Conservation (phyloP, 2,888 invertebrate genomes). For the Cyclophora albipunctata region DNA sequence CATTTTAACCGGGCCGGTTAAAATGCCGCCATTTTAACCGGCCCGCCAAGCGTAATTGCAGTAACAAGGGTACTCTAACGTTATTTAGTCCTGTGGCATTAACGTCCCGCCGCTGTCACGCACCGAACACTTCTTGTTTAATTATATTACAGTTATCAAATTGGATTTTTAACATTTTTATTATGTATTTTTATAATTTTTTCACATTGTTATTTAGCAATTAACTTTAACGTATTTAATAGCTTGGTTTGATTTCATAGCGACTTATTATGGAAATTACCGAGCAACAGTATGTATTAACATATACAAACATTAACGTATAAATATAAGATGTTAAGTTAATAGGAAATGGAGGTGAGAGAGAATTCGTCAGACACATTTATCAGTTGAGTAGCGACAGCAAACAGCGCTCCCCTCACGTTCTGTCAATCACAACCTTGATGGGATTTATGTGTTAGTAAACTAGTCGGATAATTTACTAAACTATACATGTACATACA, state of each 20-base stretch:
- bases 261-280: too few species aligned
- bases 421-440: background rate
- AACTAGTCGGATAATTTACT: background rate
- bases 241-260: too few species aligned
- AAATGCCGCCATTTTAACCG: slow-evolving; percentile 31
- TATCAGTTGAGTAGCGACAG: background rate
- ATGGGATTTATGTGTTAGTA: background rate
- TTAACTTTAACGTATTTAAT: too few species aligned
- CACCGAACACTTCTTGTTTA: slow-evolving; percentile 50
- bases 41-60: slow-evolving; percentile 51
- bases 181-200: slow-evolving; percentile 24
- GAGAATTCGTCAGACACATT: background rate
- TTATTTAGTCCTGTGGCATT: slow-evolving; percentile 64
- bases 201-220: too few species aligned
- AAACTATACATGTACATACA: too few species aligned
- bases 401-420: background rate
- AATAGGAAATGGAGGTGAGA: background rate
- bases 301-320: slow-evolving; percentile 6
- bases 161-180: slow-evolving; percentile 28
- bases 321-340: background rate
- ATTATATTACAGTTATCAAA: slow-evolving; percentile 57
- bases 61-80: slow-evolving; percentile 70
- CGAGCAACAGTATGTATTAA: too few species aligned
- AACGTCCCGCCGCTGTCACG: slow-evolving; percentile 55
- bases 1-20: slow-evolving; percentile 38